Evolutionary conservation across 2,113 vertebrate genomes (phyloP).

Genomic region (Meleagris gallopavo): DNA sequence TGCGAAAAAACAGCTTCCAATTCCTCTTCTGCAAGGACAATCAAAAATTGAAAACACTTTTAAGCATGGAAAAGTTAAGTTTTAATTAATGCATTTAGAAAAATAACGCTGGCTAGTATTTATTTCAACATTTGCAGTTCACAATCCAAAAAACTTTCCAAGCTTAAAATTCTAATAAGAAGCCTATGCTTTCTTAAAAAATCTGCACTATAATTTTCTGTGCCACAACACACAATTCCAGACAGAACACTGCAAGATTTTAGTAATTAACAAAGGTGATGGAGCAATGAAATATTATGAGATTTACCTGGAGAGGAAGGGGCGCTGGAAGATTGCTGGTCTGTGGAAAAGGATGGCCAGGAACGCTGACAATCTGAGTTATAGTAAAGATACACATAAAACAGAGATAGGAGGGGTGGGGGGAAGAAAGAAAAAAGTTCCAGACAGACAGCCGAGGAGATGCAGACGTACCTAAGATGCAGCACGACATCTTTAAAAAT

Average conservation of each 20-base stretch:
- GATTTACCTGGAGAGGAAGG: conserved; percentile 82
- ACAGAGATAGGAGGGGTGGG: neutral
- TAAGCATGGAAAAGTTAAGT: neutral
- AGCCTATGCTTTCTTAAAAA: neutral
- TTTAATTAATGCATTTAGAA: neutral
- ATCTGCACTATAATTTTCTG: neutral
- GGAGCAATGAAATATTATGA: conserved; percentile 43
- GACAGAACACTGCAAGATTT: neutral
- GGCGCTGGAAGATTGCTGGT: conserved; percentile 79
- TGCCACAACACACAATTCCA: neutral
- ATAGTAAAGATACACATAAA: conserved; percentile 59
- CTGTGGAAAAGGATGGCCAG: conserved; percentile 85
- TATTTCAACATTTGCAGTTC: neutral
- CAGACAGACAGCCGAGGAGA: conserved; percentile 43
- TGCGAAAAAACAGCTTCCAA: neutral
- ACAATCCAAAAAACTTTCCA: neutral
- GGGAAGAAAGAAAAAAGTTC: neutral
- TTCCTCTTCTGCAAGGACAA: neutral
- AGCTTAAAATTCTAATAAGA: neutral
- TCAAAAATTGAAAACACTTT: neutral
- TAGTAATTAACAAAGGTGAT: conserved; percentile 18
- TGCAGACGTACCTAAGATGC: neutral
- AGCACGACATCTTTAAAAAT: neutral
- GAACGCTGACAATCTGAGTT: conserved; percentile 84
- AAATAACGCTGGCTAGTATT: neutral